Evolutionary conservation across 1,140 invertebrate genomes (phyloP), one percentile per base, ranked within the genome.

Genomic region (Schmidtea mediterranea): DNA sequence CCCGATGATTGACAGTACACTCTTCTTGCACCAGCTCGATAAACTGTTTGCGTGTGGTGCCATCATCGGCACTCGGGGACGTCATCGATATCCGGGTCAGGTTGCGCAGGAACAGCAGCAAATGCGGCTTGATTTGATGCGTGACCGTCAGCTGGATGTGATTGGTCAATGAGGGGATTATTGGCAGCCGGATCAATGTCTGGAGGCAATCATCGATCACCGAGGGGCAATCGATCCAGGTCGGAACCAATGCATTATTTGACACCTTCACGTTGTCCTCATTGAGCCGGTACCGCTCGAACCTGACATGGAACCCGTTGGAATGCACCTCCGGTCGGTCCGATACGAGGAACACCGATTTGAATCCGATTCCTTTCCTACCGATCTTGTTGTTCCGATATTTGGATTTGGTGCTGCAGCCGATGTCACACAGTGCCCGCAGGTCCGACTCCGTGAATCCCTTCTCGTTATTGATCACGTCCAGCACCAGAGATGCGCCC

Each of bases 341-440:
- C 21, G 60, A 62, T 6, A 67, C 56, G 13, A 59, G 49, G 51
- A 67, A 67, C 37, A 67, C 65, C 0, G 65, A 66, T 51, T 67
- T 67, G 54, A 67, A 67, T 5, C 65, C 65, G 52, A 67, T 67
- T 21, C 65, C 65, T 55, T 67, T 67, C 50, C 64, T 61, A 51
- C 65, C 65, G 46, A 67, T 67, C 48, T 65, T 65, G 8, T 63
- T 62, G 50, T 54, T 58, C 48, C 58, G 60, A 53, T 65, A 62
- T 52, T 62, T 63, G 15, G 58, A 59, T 52, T 67, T 67, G 8
- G 63, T 67, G 43, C 60, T 65, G 36, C 58, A 49, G 6, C 63
- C 64, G 9, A 67, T 62, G 54, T 66, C 65, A 58, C 63, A 67
- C 10, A 67, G 50, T 9, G 63, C 63, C 43, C 58, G 49, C 19